Conservation (phyloP, 1,140 invertebrate species). For the Ips nitidus region DNA sequence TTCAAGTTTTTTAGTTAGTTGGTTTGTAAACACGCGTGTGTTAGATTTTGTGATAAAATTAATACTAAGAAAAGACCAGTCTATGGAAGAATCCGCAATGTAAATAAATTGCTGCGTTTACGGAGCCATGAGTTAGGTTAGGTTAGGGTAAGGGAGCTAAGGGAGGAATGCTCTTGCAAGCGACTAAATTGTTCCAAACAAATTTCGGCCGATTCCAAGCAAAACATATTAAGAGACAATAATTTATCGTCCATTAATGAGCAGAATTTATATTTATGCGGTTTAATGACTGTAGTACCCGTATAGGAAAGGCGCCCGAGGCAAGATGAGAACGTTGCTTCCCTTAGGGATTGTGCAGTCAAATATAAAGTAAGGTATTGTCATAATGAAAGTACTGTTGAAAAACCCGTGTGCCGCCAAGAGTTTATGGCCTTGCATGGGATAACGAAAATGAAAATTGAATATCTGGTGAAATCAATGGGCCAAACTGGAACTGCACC, state of each 20-base stretch:
- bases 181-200: constrained; percentile 26
- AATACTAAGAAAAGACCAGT: neutral
- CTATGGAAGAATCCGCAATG: neutral
- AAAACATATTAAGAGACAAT: constrained; percentile 19
- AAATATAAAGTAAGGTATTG: neutral
- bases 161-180: constrained; percentile 17
- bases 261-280: neutral
- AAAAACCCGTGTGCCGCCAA: neutral
- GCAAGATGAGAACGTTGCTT: neutral
- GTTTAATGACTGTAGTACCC: neutral
- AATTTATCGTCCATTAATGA: neutral
- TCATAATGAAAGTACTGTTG: neutral
- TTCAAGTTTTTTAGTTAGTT: no score
- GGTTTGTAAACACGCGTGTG: no score
- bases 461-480: neutral
- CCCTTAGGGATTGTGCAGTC: neutral
- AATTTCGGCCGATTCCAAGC: neutral
- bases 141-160: no score
- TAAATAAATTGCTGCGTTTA: constrained; percentile 15
- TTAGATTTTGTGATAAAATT: no score
- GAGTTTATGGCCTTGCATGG: neutral
- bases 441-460: neutral
- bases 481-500: neutral
- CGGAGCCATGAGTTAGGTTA: constrained; percentile 10
- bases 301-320: neutral